Base-by-base conservation (phyloP, 2,113 vertebrate genomes). In the Malurus melanocephalus region DNA sequence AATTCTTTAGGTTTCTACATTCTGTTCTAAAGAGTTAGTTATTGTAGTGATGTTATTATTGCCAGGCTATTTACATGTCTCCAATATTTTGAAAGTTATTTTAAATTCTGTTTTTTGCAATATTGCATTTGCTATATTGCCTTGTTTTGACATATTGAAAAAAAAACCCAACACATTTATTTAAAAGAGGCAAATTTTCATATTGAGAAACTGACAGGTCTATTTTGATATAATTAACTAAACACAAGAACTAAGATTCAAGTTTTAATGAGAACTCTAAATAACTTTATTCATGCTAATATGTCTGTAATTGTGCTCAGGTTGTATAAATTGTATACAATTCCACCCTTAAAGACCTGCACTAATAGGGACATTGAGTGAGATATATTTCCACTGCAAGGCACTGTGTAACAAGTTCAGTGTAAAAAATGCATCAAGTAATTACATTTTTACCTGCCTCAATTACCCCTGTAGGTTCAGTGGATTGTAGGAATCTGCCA, bases 391-490 rank as follows among this genome's bases (percentile, higher is more conserved):
- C 13, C 49, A 51, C 32, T 35, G 11, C 53, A 79, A 81, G 32
- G 33, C 46, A 82, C 11, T 74, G 16, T 2, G 0, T 56, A 85
- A 78, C 85, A 46, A 76, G 43, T 65, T 82, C 52, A 51, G 22
- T 30, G 17, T 46, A 65, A 40, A 46, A 89, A 69, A 61, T 62
- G 80, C 4, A 87, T 6, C 21, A 82, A 53, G 22, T 82, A 89
- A 93, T 93, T 85, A 76, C 23, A 57, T 82, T 94, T 92, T 90
- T 73, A 11, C 32, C 53, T 73, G 33, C 55, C 55, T 61, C 69
- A 85, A 79, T 73, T 65, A 79, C 28, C 32, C 28, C 27, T 48
- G 12, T 61, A 85, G 2, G 17, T 62, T 91, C 67, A 73, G 16
- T 1, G 48, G 40, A 60, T 51, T 52, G 45, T 27, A 55, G 43